Conservation (phyloP, 2,113 vertebrate species). For the Capra hircus region DNA sequence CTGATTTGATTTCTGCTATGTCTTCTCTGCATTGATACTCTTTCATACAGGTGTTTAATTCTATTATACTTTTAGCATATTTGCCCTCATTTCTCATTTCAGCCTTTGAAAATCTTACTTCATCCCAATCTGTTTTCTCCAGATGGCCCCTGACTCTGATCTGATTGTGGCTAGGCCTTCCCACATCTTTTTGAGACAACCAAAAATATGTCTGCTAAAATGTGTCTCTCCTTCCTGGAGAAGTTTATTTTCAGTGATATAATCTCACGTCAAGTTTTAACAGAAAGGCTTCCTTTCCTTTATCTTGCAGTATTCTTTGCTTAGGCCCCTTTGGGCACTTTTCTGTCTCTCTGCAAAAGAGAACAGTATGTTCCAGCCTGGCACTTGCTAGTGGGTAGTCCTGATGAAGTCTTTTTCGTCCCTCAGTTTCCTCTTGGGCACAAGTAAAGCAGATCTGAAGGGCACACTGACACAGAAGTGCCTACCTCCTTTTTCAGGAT, state of each 20-base stretch:
- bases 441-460: background rate
- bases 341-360: background rate
- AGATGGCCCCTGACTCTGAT: background rate
- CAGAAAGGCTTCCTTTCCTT: background rate
- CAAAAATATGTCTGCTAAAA: background rate
- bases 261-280: background rate
- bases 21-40: background rate
- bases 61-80: background rate
- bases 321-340: background rate
- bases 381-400: background rate
- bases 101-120: background rate
- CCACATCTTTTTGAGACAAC: background rate
- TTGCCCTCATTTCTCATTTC: background rate
- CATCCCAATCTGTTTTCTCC: background rate
- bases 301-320: background rate
- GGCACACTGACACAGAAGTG: background rate
- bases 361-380: background rate
- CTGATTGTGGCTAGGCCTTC: background rate
- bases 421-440: background rate
- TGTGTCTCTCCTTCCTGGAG: background rate
- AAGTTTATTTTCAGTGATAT: background rate
- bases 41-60: background rate
- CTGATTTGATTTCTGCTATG: background rate
- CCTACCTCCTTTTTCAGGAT: background rate
- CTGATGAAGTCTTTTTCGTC: background rate